Conservation (phyloP, 2,113 vertebrate genomes). For the Clarias gariepinus region DNA sequence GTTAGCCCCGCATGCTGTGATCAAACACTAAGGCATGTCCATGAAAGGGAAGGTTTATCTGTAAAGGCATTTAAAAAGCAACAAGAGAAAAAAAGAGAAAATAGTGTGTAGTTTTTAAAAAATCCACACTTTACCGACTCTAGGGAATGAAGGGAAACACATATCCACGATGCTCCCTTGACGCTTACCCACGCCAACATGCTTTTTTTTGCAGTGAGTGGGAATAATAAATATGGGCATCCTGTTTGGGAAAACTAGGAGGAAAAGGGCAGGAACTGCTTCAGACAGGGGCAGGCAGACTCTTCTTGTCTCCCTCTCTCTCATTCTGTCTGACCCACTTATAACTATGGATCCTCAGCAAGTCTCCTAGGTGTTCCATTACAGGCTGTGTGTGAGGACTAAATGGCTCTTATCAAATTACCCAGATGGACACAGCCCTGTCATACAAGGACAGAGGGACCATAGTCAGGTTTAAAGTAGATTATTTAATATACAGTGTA, state of each 20-base stretch:
- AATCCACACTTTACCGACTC: slow-evolving; percentile 4
- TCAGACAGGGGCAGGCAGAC: slow-evolving; percentile 8
- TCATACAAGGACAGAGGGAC: slow-evolving; percentile 2
- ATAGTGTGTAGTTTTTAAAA: neutral
- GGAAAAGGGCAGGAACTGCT: slow-evolving; percentile 21
- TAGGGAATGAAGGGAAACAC: neutral
- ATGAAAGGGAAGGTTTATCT: slow-evolving; percentile 39
- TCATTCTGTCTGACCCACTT: slow-evolving; percentile 49
- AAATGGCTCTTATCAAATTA: slow-evolving; percentile 52
- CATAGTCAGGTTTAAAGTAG: slow-evolving; percentile 17
- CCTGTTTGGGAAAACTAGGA: slow-evolving; percentile 29
- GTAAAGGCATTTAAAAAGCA: slow-evolving; percentile 18
- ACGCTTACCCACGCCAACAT: neutral
- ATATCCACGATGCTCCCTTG: neutral
- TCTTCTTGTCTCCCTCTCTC: slow-evolving; percentile 16
- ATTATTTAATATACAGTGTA: slow-evolving; percentile 8
- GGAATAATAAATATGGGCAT: slow-evolving; percentile 36
- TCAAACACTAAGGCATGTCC: slow-evolving; percentile 32
- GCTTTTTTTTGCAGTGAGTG: neutral
- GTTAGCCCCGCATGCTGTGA: slow-evolving; percentile 32
- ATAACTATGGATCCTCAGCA: slow-evolving; percentile 49
- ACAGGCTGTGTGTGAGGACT: slow-evolving; percentile 43
- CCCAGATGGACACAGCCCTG: slow-evolving; percentile 48
- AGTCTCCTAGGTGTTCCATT: slow-evolving; percentile 46
- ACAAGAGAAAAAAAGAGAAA: neutral